Conservation (phyloP, 1,140 invertebrate species). For the Drosophila pallidifrons region DNA sequence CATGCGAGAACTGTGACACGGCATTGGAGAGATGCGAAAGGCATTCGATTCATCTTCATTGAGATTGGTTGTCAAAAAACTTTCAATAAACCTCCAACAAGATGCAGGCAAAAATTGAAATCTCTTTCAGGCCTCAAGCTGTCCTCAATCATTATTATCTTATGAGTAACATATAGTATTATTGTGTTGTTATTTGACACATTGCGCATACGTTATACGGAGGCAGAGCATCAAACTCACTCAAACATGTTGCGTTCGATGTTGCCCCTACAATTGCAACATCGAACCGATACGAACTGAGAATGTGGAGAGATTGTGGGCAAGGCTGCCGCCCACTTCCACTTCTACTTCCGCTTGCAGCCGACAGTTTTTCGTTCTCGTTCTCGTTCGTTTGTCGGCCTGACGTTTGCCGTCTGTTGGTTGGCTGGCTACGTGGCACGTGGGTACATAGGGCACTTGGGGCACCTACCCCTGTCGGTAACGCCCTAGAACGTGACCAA, state of each 20-base stretch:
- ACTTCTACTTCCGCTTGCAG: conserved; percentile 44
- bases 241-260: conserved; percentile 72
- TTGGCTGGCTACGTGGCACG: conserved; percentile 39
- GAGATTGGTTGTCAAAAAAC: conserved; percentile 60
- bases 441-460: conserved; percentile 27
- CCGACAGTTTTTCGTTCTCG: conserved; percentile 48
- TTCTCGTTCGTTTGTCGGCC: conserved; percentile 15
- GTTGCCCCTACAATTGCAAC: conserved; percentile 61
- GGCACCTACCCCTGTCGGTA: conserved; percentile 59
- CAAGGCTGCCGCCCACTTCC: conserved; percentile 30
- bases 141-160: conserved; percentile 57
- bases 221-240: conserved; percentile 60
- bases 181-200: conserved; percentile 10
- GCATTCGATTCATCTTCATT: conserved; percentile 48
- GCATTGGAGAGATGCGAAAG: conserved; percentile 4
- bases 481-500: conserved; percentile 76
- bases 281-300: conserved; percentile 6
- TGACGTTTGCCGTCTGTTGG: conserved; percentile 43
- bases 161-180: background rate
- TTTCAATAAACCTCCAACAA: conserved; percentile 58
- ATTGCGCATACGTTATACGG: conserved; percentile 51
- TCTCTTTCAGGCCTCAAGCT: conserved; percentile 24
- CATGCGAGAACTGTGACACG: conserved; percentile 25
- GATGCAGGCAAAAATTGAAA: conserved; percentile 15
- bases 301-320: background rate